Evolutionary conservation across 1,140 invertebrate species (phyloP), one percentile per base, ranked within the genome.

Genomic region (Papilio machaon): DNA sequence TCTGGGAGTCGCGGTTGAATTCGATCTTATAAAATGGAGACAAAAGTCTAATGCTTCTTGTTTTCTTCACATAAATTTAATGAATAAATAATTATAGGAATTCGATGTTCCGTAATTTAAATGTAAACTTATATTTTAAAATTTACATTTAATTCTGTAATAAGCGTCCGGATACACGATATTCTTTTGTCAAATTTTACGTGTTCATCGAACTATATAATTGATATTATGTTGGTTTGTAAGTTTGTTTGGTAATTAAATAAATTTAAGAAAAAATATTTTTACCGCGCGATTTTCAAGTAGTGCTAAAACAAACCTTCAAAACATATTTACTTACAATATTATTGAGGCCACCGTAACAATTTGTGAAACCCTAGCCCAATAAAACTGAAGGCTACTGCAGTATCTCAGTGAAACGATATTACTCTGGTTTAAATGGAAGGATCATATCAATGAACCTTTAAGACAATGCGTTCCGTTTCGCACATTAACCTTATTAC

Each of bases 1-100:
- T 76, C 74, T 35, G 23, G 74, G 74, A 76, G 43, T 54, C 46
- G 74, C 74, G 74, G 74, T 52, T 54, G 19, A 76, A 30, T 76
- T 54, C 47, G 19, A 75, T 75, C 46, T 76, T 46, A 54, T 54
- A 76, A 76, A 76, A 76, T 54, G 43, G 19, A 70, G 30, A 17
- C 64, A 70, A 70, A 70, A 35, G 30, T 67, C 11, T 67, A 30
- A 30, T 70, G 30, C 11, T 70, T 70, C 64, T 70, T 38, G 64
- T 70, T 70, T 70, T 30, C 3, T 38, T 70, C 13, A 38, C 30
- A 17, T 38, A 70, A 70, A 15, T 70, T 70, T 70, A 70, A 70
- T 70, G 64, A 70, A 35, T 38, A 35, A 35, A 35, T 70, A 35
- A 70, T 4, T 70, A 35, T 38, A 15, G 8, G 64, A 70, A 70